Evolutionary conservation across 1,140 invertebrate genomes (phyloP).

Genomic region (Ganaspis sp.): DNA sequence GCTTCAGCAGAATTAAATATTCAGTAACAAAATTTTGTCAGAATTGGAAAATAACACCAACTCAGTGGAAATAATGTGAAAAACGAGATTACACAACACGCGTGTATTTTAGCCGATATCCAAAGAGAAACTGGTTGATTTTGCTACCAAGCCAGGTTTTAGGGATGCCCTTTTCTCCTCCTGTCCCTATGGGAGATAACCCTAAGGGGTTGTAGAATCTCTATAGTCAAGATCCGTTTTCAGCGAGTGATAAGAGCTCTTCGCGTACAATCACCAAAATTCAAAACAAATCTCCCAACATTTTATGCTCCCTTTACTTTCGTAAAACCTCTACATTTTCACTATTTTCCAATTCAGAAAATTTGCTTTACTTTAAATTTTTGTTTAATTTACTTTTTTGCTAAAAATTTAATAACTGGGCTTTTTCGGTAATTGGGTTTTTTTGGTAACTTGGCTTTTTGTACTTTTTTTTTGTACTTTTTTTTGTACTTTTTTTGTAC

Average conservation of each 20-base stretch:
- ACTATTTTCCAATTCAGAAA: too few species aligned
- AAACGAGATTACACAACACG: slow-evolving; percentile 31
- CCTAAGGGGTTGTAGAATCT: slow-evolving; percentile 54
- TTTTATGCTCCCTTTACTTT: background rate
- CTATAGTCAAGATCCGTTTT: slow-evolving; percentile 44
- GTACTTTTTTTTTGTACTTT: too few species aligned
- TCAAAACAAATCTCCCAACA: background rate
- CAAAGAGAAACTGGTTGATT: slow-evolving; percentile 60
- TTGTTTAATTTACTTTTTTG: too few species aligned
- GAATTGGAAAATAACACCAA: background rate
- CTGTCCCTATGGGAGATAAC: slow-evolving; percentile 51
- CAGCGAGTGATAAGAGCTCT: slow-evolving; percentile 53
- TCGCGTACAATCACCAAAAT: slow-evolving; percentile 24
- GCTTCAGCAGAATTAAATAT: background rate
- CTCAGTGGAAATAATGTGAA: background rate
- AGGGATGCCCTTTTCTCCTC: slow-evolving; percentile 46
- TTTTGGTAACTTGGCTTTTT: too few species aligned
- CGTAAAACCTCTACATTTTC: too few species aligned
- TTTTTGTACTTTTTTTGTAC: too few species aligned
- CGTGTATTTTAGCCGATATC: slow-evolving; percentile 55
- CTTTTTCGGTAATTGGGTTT: too few species aligned
- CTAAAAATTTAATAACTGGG: too few species aligned
- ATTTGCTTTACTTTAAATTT: too few species aligned
- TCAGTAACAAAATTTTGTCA: background rate
- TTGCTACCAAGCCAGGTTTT: slow-evolving; percentile 47